Evolutionary conservation across 2,888 invertebrate genomes (phyloP), one percentile per base, ranked within the genome.

Genomic region (Alloscopus bannaensis): DNA sequence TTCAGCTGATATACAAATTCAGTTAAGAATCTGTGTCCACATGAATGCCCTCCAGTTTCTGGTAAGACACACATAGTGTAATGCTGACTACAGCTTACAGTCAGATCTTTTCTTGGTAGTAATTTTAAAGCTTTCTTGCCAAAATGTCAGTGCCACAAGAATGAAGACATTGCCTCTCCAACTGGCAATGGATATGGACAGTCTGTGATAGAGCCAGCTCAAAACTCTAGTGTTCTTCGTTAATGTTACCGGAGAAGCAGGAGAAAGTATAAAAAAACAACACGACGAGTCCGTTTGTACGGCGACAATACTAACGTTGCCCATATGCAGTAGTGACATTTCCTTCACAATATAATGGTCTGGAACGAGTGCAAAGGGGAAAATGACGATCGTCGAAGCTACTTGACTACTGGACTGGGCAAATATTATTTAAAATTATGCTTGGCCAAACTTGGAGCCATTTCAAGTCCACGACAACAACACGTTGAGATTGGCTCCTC

Each of bases 121-220:
- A 50, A 76, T 68, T 69, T 76, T 69, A 76, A 69, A 76, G 68
- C 68, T 60, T 66, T 69, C 76, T 76, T 76, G 76, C 76, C 76
- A 76, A 76, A 76, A 68, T 76, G 76, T 76, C 76, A 76, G 76
- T 36, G 60, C 26, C 76, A 68, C 50, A 55, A 68, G 75, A 68
- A 60, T 66, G 28, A 68, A 76, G 76, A 76, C 60, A 76, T 76
- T 76, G 75, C 40, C 60, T 42, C 18, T 68, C 75, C 68, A 68
- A 76, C 50, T 68, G 68, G 76, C 60, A 76, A 76, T 52, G 60
- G 68, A 69, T 76, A 69, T 50, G 60, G 60, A 31, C 36, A 18
- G 24, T 47, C 31, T 47, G 42, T 65, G 55, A 66, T 29, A 45
- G 64, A 40, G 60, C 36, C 36, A 60, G 60, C 18, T 28, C 18